A percentile compares a stretch with the other conserved stretches of the same genome.
Evolutionary conservation across 2,888 invertebrate genomes (phyloP).

Genomic region (Ryuthela nishihirai): DNA sequence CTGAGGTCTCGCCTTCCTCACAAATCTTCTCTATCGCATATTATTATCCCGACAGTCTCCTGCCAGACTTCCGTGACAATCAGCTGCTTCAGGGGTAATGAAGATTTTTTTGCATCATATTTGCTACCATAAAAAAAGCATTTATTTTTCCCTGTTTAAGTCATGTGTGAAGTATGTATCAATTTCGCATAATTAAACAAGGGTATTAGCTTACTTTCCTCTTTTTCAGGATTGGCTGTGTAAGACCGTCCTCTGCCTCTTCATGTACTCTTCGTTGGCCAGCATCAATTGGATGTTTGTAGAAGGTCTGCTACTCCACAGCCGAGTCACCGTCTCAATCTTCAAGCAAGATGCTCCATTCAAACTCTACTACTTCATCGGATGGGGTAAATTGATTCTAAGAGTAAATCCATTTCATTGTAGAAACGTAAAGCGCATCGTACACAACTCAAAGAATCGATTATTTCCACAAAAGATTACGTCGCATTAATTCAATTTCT

Average conservation of each 20-base stretch:
- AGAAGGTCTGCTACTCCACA: conserved; percentile 54
- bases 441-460: too few relatives aligned
- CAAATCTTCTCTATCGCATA: too few relatives aligned
- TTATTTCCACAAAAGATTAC: too few relatives aligned
- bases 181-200: background rate
- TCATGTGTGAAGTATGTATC: too few relatives aligned
- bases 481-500: too few relatives aligned
- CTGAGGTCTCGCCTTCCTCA: too few relatives aligned
- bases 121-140: too few relatives aligned
- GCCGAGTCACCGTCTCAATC: conserved; percentile 56
- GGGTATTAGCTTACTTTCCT: background rate
- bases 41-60: too few relatives aligned
- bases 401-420: conserved; percentile 41
- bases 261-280: conserved; percentile 56
- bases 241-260: conserved; percentile 53
- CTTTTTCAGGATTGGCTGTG: conserved; percentile 56
- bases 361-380: conserved; percentile 55
- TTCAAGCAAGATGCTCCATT: conserved; percentile 58
- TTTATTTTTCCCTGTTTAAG: too few relatives aligned
- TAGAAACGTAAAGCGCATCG: background rate
- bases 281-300: conserved; percentile 61
- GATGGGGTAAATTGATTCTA: conserved; percentile 56
- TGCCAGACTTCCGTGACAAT: too few relatives aligned
- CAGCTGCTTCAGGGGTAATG: too few relatives aligned
- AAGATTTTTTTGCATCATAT: too few relatives aligned